Evolutionary conservation across 2,113 vertebrate genomes (phyloP), one percentile per base, ranked within the genome.

Genomic region (Vidua macroura): DNA sequence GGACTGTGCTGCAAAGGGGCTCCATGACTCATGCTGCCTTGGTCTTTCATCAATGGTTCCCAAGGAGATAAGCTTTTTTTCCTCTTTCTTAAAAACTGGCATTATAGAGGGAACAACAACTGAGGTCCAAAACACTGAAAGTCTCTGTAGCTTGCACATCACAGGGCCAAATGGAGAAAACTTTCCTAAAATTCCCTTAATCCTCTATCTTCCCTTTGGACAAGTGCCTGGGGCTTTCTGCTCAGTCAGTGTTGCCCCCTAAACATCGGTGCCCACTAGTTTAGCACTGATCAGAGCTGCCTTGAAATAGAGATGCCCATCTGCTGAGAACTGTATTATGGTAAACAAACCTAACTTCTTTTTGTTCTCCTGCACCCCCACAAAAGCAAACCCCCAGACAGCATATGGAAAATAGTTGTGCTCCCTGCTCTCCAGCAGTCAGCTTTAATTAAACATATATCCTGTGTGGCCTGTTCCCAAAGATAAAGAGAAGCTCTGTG

Each of bases 401-500:
- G 46, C 68, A 74, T 62, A 93, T 11, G 52, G 63, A 81, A 88
- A 86, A 66, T 0, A 0, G 55, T 63, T 35, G 24, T 67, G 37
- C 46, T 93, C 46, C 55, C 39, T 63, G 55, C 52, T 93, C 60
- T 80, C 60, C 85, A 83, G 59, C 73, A 88, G 48, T 82, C 88
- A 93, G 44, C 37, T 89, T 91, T 75, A 95, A 92, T 92, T 93
- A 86, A 94, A 84, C 33, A 75, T 78, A 72, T 72, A 92, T 18
- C 56, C 52, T 56, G 28, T 16, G 48, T 60, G 60, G 48, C 44
- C 68, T 83, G 35, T 44, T 93, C 60, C 56, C 35, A 60, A 20
- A 83, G 75, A 92, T 62, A 83, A 83, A 53, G 70, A 94, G 41
- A 46, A 95, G 44, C 75, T 90, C 75, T 39, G 31, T 69, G 53